Percentiles rank a stretch among this genome's conserved stretches.
phyloP scores from a whole-genome alignment of 2,113 vertebrate genomes.

The Choloepus hoffmanni region DNA sequence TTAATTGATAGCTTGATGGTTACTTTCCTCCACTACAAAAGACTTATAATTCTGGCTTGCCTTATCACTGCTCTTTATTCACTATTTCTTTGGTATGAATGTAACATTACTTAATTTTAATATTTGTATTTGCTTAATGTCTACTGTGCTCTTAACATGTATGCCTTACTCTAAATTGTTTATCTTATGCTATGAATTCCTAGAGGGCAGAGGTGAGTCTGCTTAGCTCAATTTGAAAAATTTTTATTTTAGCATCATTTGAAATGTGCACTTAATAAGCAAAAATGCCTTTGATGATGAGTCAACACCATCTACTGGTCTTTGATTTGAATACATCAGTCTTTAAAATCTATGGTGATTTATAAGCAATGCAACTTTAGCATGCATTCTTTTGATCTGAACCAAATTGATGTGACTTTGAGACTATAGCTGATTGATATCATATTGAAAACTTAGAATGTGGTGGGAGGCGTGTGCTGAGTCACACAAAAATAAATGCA shows the following conservation, averaged over 20 bases:
- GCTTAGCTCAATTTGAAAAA: neutral
- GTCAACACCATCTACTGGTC: slow-evolving; percentile 53
- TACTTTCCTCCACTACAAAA: slow-evolving; percentile 4
- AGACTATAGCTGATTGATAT: slow-evolving; percentile 31
- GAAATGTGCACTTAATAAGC: slow-evolving; percentile 51
- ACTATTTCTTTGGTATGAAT: neutral
- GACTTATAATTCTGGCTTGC: neutral
- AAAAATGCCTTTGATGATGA: slow-evolving; percentile 53
- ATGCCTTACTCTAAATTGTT: neutral
- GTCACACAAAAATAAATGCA: neutral
- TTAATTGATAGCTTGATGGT: neutral
- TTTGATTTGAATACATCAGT: slow-evolving; percentile 43
- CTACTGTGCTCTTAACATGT: neutral
- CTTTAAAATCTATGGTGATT: slow-evolving; percentile 44
- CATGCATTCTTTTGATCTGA: neutral
- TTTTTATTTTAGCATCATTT: slow-evolving; percentile 30
- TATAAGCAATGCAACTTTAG: neutral
- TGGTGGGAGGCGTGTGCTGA: neutral
- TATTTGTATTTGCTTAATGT: slow-evolving; percentile 7
- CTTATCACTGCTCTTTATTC: neutral
- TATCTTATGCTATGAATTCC: slow-evolving; percentile 41
- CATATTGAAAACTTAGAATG: slow-evolving; percentile 24
- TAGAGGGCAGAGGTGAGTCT: neutral
- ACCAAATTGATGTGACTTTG: neutral
- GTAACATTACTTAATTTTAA: neutral